These are phyloP conservation scores for Orchesella cincta DNA, from an alignment of 1,140 invertebrate species.

Conservation along the genomic window DNA sequence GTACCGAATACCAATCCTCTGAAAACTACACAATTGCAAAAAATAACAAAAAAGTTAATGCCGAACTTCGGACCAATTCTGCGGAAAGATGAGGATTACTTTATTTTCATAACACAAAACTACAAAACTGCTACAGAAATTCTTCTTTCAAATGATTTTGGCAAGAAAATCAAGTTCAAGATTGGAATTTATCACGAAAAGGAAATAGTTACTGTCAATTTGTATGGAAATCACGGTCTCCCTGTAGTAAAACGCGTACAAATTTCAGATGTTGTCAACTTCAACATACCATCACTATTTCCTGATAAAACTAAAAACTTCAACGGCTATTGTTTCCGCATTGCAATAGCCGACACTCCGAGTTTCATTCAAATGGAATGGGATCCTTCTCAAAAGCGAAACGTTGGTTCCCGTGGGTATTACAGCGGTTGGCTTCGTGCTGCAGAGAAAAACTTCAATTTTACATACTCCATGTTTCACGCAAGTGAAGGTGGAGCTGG, in stretches of 20 bases:
- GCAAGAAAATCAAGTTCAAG: constrained; percentile 1
- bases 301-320: not conserved
- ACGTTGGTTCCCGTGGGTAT: not conserved
- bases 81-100: constrained; percentile 9
- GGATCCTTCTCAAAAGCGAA: too few species aligned
- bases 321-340: not conserved
- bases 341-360: not conserved
- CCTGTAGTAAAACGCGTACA: not conserved
- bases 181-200: not conserved
- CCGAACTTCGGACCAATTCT: not conserved
- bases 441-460: not conserved
- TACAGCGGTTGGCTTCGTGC: not conserved
- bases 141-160: not conserved
- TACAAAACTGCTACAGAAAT: not conserved
- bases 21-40: too few species aligned
- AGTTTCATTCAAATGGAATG: not conserved
- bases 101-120: not conserved
- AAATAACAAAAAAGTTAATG: too few species aligned
- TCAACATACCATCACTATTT: too few species aligned
- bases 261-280: too few species aligned
- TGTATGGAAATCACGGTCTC: not conserved
- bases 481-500: not conserved
- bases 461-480: not conserved
- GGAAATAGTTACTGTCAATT: not conserved
- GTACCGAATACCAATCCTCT: too few species aligned